Evolutionary conservation across 1,140 invertebrate genomes (phyloP), one percentile per base, ranked within the genome.

Genomic region (Dendrolimus punctatus): DNA sequence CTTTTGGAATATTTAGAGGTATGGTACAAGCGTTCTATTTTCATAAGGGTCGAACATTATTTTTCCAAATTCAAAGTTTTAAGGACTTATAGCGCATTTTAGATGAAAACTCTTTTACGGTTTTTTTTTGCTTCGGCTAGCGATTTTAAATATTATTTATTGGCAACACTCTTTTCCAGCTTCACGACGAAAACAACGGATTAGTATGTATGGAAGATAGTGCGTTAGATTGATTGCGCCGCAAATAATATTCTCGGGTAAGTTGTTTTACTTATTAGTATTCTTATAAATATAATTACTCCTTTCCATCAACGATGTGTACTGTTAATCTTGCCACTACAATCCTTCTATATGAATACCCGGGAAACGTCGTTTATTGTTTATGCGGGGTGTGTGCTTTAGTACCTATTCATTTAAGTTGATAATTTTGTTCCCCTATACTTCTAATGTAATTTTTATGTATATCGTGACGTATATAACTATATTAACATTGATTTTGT

Each of bases 191-290:
- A 87, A 87, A 87, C 85, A 87, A 87, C 85, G 85, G 85, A 80
- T 72, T 83, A 83, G 81, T 84, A 80, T 87, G 83, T 85, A 83
- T 82, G 80, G 78, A 23, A 23, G 23, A 23, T 78, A 85, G 80
- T 85, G 80, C 76, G 78, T 80, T 85, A 81, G 81, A 81, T 66
- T 81, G 83, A 87, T 86, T 87, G 83, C 82, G 85, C 84, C 85
- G 84, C 82, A 87, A 80, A 81, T 85, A 76, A 78, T 74, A 72
- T 81, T 79, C 65, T 66, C 71, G 71, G 77, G 82, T 85, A 72
- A 77, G 80, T 69, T 65, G 62, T 38, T 64, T 55, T 53, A 58
- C 60, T 55, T 54, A 52, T 55, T 23, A 23, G 23, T 50, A 23
- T 50, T 50, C 42, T 10, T 41, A 9, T 6, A n/a, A 7, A 39